phyloP scores from a whole-genome alignment of 2,113 vertebrate genomes.

The Excalfactoria chinensis region DNA sequence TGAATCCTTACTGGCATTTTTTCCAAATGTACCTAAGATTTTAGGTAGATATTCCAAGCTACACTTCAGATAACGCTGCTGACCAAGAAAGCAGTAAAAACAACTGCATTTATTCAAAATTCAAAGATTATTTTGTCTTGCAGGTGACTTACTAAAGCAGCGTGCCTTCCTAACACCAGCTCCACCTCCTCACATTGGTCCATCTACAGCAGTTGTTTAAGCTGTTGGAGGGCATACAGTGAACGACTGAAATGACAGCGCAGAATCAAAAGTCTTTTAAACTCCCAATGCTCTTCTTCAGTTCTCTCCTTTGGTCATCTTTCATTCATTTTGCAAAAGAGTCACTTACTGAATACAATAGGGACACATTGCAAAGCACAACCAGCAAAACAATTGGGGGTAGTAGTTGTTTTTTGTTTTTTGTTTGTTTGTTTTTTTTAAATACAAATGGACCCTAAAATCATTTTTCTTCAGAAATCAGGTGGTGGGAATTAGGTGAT shows the following conservation, averaged over 20 bases:
- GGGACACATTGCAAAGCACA: not conserved
- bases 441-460: constrained; percentile 17
- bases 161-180: not conserved
- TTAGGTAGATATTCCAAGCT: not conserved
- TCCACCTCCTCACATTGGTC: not conserved
- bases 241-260: not conserved
- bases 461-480: not conserved
- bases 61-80: not conserved
- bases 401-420: not conserved
- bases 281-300: constrained; percentile 1
- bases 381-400: not conserved
- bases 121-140: not conserved
- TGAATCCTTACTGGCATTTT: not conserved
- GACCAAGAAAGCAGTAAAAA: not conserved
- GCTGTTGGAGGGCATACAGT: not conserved
- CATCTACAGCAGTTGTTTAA: not conserved
- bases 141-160: not conserved
- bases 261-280: not conserved
- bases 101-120: not conserved
- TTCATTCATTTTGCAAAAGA: constrained; percentile 2
- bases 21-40: not conserved
- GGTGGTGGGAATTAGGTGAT: constrained; percentile 28
- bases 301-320: not conserved
- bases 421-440: not conserved
- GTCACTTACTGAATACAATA: not conserved